Conservation (phyloP, 2,113 vertebrate genomes). For the Nyctereutes procyonoides region DNA sequence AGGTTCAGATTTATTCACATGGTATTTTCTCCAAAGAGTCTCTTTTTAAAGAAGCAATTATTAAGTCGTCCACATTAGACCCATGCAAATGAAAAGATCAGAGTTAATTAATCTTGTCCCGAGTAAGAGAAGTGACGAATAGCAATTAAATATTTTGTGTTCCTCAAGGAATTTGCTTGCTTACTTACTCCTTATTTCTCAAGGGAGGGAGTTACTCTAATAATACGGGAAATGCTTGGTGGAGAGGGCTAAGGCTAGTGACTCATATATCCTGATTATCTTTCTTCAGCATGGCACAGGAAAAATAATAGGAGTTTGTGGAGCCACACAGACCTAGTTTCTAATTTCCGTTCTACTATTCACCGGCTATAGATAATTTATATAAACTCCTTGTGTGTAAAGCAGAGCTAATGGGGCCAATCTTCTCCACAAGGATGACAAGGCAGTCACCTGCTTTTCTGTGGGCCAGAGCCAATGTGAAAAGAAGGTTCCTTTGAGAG, state of each 20-base stretch:
- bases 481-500: background rate
- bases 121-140: slow-evolving; percentile 67
- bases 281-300: background rate
- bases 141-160: slow-evolving; percentile 78
- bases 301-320: background rate
- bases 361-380: background rate
- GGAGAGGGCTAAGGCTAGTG: slow-evolving; percentile 48
- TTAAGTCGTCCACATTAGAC: slow-evolving; percentile 67
- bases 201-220: slow-evolving; percentile 65
- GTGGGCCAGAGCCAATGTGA: background rate
- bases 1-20: slow-evolving; percentile 65
- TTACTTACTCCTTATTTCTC: slow-evolving; percentile 71
- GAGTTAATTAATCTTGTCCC: slow-evolving; percentile 79
- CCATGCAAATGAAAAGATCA: slow-evolving; percentile 77
- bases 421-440: background rate
- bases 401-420: background rate
- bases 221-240: slow-evolving; percentile 54
- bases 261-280: slow-evolving; percentile 57
- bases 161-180: slow-evolving; percentile 69
- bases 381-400: background rate
- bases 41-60: slow-evolving; percentile 77
- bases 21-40: slow-evolving; percentile 71
- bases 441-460: background rate
- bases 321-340: background rate
- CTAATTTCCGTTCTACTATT: background rate